phyloP scores from a whole-genome alignment of 2,797 vertebrate species.

The Molossus alvarezi region DNA sequence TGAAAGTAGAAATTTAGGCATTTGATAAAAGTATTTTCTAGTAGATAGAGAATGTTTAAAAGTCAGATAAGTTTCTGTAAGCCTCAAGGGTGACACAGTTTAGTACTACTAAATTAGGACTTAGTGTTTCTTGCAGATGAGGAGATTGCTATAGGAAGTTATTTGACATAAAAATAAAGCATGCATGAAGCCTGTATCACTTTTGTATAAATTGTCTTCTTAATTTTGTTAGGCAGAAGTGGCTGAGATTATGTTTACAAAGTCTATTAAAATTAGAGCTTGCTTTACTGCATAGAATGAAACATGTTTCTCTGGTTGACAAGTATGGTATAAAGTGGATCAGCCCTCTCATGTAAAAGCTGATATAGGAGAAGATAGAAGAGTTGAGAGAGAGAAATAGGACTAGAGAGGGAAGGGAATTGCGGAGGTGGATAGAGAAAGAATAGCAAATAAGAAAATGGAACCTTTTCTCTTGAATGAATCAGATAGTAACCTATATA shows the following conservation, averaged over 20 bases:
- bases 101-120: conserved; percentile 48
- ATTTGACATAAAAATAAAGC: conserved; percentile 57
- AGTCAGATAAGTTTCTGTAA: conserved; percentile 49
- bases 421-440: not conserved
- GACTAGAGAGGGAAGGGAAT: not conserved
- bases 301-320: not conserved
- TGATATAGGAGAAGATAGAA: not conserved
- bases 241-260: conserved; percentile 35
- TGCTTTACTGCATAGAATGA: conserved; percentile 24
- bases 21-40: conserved; percentile 67
- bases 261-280: conserved; percentile 60
- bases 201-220: conserved; percentile 41
- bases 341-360: not conserved
- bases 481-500: not conserved
- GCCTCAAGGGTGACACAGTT: conserved; percentile 30
- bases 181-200: not conserved
- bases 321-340: conserved; percentile 4
- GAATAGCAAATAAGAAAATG: not conserved
- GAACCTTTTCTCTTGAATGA: conserved; percentile 1
- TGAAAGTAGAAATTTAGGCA: conserved; percentile 56
- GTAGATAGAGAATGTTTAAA: conserved; percentile 58
- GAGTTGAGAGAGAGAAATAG: not conserved
- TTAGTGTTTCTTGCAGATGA: conserved; percentile 40
- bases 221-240: conserved; percentile 66
- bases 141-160: conserved; percentile 32